Base-by-base conservation (phyloP, 2,797 vertebrate genomes). In the Avahi laniger region DNA sequence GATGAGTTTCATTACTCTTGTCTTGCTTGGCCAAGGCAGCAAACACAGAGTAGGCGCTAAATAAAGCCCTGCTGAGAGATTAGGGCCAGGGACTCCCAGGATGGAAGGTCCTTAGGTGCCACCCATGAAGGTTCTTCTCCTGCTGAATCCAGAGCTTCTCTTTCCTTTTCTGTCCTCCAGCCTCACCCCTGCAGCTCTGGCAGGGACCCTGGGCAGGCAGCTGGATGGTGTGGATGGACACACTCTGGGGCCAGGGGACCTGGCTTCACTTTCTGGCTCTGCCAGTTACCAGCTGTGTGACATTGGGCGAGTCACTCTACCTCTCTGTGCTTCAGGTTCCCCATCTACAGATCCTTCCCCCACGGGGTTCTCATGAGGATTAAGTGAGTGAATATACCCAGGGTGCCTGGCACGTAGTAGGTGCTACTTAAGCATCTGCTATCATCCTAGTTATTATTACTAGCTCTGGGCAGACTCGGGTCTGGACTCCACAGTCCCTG, bases 161-260 rank as follows among this genome's bases (percentile, higher is more conserved):
- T 15, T 52, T 26, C 50, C n/a, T 43, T 65, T 30, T 17, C 26
- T 17, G 38, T 22, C 18, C 41, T 59, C 20, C 5, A 18, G n/a
- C 33, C 38, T 91, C 38, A 7, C 0, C 5, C 30, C 1, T 0
- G 4, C 11, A 17, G 38, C 15, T 59, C 7, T 4, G 24, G 87
- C 22, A 26, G 65, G n/a, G 43, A 20, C 10, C 5, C 41, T 2
- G 33, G 57, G 30, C 24, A 3, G 76, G 52, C 1, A 10, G 72
- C 41, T 22, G 24, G 73, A 8, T 6, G 69, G 41, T 4, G 30
- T 54, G 18, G 33, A 9, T 1, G 18, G 4, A 7, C 4, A 18
- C 5, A 13, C 12, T 35, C 11, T 5, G 41, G 75, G 61, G 79
- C 92, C 79, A 18, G 65, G 72, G 6, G 6, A 7, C 52, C 15